A percentile compares a stretch with the other conserved stretches of the same genome.
phyloP scores from a whole-genome alignment of 2,888 invertebrate species.

The Nasonia oneida region DNA sequence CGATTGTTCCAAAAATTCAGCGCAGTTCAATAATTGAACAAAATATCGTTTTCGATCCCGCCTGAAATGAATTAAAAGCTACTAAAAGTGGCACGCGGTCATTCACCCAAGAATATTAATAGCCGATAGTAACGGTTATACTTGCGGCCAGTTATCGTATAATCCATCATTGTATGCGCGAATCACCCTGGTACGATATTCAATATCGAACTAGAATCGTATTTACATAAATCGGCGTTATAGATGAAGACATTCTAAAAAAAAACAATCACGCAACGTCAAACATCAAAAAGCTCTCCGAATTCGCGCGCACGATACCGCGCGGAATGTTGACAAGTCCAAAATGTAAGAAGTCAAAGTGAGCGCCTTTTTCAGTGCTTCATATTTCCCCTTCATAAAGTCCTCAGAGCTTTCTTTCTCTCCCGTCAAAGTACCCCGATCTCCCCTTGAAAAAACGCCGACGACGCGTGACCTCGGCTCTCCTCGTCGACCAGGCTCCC shows the following conservation, averaged over 20 bases:
- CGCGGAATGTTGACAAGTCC: conserved; percentile 12
- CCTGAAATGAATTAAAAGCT: conserved; percentile 26
- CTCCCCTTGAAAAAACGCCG: not conserved
- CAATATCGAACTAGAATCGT: not conserved
- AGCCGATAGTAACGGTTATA: not conserved
- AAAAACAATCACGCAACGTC: too few relatives aligned
- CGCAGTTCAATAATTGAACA: conserved; percentile 25
- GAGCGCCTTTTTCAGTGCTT: conserved; percentile 16
- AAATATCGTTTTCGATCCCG: not conserved
- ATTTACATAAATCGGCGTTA: not conserved
- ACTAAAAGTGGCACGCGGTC: conserved; percentile 19
- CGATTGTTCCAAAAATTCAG: conserved; percentile 24
- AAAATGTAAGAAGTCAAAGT: not conserved
- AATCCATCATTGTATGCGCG: conserved; percentile 6
- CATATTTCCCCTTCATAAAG: conserved; percentile 32
- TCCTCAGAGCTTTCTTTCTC: not conserved
- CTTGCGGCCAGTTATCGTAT: not conserved
- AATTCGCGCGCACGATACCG: not conserved
- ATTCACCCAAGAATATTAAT: conserved; percentile 5
- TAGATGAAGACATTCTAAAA: too few relatives aligned
- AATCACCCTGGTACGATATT: not conserved
- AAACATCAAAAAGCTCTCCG: not conserved
- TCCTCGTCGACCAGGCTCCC: not conserved
- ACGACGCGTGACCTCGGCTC: not conserved
- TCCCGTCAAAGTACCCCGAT: not conserved